Base-by-base conservation (phyloP, 2,113 vertebrate species). In the Ascaphus truei region DNA sequence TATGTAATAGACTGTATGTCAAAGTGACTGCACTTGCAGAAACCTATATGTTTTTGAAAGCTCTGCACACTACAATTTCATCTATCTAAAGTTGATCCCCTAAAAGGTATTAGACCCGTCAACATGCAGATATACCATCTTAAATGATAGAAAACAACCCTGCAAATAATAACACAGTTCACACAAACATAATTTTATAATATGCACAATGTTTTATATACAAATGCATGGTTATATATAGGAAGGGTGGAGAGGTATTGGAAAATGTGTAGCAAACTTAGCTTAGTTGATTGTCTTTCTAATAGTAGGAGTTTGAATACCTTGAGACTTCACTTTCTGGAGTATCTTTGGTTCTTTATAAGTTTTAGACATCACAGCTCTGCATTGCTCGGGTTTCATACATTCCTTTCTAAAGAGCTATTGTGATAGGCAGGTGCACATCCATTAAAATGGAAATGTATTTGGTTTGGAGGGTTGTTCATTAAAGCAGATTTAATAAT, bases 401-500 rank as follows among this genome's bases (percentile, higher is more conserved):
- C 68, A 48, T 71, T 72, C 62, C 68, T 3, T 51, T 61, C 5
- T n/a, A 5, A 7, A 29, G 27, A 27, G 26, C 26, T 5, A 6
- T 69, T 58, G 75, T 30, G 23, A 57, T 62, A 53, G 72, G 73
- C 81, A 85, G 78, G 81, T 84, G 80, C 73, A 31, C 66, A 12
- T 27, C 67, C 43, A 1, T 71, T 55, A 65, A 50, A 0, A 43
- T 73, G 76, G 45, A 36, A 73, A 76, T 62, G 0, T 1, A 4
- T 62, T 73, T 68, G 22, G 73, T 74, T 23, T 62, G 77, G 76
- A 76, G 61, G 62, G 43, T 12, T 5, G 73, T 81, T 84, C 80
- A 78, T 84, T 84, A 74, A 79, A 72, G 73, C 3, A 64, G 76
- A 68, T 82, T 83, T 75, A 73, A 29, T 83, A 83, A 81, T 71